Conservation (phyloP, 2,113 vertebrate species). For the Gracilinanus agilis region DNA sequence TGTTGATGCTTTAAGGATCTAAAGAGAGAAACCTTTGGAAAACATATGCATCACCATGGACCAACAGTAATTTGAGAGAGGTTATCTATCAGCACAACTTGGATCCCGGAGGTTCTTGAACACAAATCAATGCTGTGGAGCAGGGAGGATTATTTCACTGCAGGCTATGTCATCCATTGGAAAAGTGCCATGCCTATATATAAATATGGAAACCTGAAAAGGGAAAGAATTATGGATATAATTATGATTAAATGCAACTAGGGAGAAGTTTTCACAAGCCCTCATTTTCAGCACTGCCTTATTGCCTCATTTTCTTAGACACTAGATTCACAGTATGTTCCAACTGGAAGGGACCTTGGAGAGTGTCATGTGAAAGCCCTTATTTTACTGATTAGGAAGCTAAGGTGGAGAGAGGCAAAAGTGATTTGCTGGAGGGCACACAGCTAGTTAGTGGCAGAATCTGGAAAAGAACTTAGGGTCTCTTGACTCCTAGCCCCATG, state of each 20-base stretch:
- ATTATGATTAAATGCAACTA: constrained; percentile 17
- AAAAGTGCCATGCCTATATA: constrained; percentile 40
- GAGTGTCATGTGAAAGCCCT: constrained; percentile 8
- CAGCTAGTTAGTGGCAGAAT: background rate
- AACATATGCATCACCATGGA: constrained; percentile 18
- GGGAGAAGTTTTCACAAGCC: constrained; percentile 20
- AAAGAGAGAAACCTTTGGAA: constrained; percentile 13
- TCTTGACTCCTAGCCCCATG: background rate
- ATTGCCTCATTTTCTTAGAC: constrained; percentile 52
- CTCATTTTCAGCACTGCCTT: constrained; percentile 37
- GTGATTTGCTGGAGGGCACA: background rate
- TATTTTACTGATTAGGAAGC: constrained; percentile 3
- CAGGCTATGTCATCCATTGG: background rate
- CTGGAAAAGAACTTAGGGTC: background rate
- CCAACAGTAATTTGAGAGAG: background rate
- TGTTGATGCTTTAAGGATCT: background rate
- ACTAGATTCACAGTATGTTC: constrained; percentile 37
- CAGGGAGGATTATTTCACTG: constrained; percentile 23
- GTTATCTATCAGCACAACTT: background rate
- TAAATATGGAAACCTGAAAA: constrained; percentile 39
- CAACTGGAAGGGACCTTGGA: background rate
- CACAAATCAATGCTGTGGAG: background rate
- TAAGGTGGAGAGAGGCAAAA: constrained; percentile 31
- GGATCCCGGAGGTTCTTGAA: constrained; percentile 19
- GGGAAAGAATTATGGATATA: constrained; percentile 2